These are phyloP conservation scores for Oryzias curvinotus DNA, from an alignment of 2,113 vertebrate genomes.

Conservation along the genomic window DNA sequence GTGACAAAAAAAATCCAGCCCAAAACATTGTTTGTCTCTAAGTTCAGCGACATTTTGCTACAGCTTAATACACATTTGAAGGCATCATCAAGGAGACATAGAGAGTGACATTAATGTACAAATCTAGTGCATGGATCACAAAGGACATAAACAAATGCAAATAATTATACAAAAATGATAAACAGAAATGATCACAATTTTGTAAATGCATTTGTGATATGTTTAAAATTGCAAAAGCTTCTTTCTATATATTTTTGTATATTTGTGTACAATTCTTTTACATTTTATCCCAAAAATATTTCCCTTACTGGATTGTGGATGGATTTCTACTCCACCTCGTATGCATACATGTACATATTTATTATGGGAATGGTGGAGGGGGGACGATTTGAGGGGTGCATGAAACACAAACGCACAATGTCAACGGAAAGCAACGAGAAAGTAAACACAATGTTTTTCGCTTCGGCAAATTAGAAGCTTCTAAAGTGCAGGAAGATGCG, in stretches of 20 bases:
- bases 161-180: neutral
- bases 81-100: constrained; percentile 55
- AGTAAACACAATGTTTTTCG: constrained; percentile 4
- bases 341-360: constrained; percentile 28
- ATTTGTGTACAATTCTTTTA: constrained; percentile 37
- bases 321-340: constrained; percentile 25
- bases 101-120: constrained; percentile 36
- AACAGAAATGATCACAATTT: constrained; percentile 24
- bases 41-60: constrained; percentile 47
- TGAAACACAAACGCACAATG: constrained; percentile 15
- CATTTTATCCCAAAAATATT: constrained; percentile 36
- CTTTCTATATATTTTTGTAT: constrained; percentile 29
- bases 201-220: constrained; percentile 53
- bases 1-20: constrained; percentile 23
- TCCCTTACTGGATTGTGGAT: constrained; percentile 21
- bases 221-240: constrained; percentile 45
- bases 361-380: constrained; percentile 15
- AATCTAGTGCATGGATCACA: constrained; percentile 29
- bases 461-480: neutral
- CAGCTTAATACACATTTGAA: constrained; percentile 54
- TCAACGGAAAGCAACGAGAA: constrained; percentile 20
- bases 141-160: constrained; percentile 25
- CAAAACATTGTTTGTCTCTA: neutral
- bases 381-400: neutral
- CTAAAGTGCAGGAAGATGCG: constrained; percentile 3